Percentiles rank a stretch among this genome's conserved stretches.
These are phyloP conservation scores for Drosophila mulleri DNA, from an alignment of 2,888 invertebrate genomes.

Conservation along the genomic window DNA sequence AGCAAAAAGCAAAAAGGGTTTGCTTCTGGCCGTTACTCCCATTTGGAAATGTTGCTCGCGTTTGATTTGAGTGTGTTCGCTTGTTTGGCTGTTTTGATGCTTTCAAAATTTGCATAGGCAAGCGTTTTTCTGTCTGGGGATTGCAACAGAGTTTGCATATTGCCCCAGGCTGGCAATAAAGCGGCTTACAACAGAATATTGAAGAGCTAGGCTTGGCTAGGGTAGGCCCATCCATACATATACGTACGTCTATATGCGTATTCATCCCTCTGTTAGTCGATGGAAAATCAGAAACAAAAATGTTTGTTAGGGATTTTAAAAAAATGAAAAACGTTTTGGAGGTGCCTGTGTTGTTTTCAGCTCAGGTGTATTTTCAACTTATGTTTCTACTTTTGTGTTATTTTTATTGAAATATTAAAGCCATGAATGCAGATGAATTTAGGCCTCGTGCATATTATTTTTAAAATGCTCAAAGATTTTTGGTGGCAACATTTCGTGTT, in stretches of 20 bases:
- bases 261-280: constrained; percentile 2
- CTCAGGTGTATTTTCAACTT: constrained; percentile 1
- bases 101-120: constrained; percentile 69
- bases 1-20: constrained; percentile 17
- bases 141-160: constrained; percentile 62
- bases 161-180: constrained; percentile 39
- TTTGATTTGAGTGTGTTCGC: constrained; percentile 36
- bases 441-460: background rate
- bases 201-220: constrained; percentile 1
- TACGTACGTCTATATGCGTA: constrained; percentile 1
- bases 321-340: constrained; percentile 19
- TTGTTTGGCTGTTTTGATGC: constrained; percentile 36
- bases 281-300: constrained; percentile 26
- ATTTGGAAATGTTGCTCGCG: constrained; percentile 29
- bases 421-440: background rate
- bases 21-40: constrained; percentile 9
- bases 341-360: background rate
- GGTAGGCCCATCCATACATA: background rate
- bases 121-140: constrained; percentile 55
- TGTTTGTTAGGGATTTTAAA: constrained; percentile 6
- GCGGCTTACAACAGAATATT: constrained; percentile 41
- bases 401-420: constrained; percentile 9
- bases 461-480: background rate
- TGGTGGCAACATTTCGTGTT: background rate
- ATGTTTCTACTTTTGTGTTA: background rate